A percentile compares a stretch with the other conserved stretches of the same genome.
phyloP scores from a whole-genome alignment of 2,888 invertebrate species.

The Pandemis corylana region DNA sequence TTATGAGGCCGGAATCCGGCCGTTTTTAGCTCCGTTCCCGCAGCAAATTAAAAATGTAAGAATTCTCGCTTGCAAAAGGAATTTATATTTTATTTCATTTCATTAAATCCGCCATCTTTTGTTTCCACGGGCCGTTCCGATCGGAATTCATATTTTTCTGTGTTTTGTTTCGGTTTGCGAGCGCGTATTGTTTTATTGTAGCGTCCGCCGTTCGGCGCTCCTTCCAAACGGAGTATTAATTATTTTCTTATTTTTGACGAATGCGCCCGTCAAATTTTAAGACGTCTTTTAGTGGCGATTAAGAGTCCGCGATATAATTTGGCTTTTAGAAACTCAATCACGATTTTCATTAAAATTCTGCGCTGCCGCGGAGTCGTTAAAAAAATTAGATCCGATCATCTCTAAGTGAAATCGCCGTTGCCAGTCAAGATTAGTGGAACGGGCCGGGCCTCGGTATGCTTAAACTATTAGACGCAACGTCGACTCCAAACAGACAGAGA shows the following conservation, averaged over 20 bases:
- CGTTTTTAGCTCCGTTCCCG: constrained; percentile 79
- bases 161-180: constrained; percentile 82
- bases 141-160: constrained; percentile 85
- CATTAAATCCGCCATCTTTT: constrained; percentile 85
- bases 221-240: constrained; percentile 78
- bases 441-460: constrained; percentile 64
- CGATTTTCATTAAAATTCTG: constrained; percentile 67
- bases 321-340: constrained; percentile 67
- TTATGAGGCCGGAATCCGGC: constrained; percentile 78
- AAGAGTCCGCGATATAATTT: constrained; percentile 66
- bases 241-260: constrained; percentile 83
- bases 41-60: constrained; percentile 84
- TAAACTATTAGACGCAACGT: constrained; percentile 77
- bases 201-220: constrained; percentile 71
- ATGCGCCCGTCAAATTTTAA: constrained; percentile 72
- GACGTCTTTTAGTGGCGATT: constrained; percentile 66
- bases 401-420: constrained; percentile 62
- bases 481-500: constrained; percentile 72
- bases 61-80: constrained; percentile 82
- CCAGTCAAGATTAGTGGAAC: constrained; percentile 72
- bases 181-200: constrained; percentile 81
- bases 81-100: constrained; percentile 85
- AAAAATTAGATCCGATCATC: constrained; percentile 51
- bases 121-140: constrained; percentile 79
- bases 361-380: constrained; percentile 46